These are phyloP conservation scores for Cottus gobio DNA, from an alignment of 2,113 vertebrate species.

Conservation along the genomic window DNA sequence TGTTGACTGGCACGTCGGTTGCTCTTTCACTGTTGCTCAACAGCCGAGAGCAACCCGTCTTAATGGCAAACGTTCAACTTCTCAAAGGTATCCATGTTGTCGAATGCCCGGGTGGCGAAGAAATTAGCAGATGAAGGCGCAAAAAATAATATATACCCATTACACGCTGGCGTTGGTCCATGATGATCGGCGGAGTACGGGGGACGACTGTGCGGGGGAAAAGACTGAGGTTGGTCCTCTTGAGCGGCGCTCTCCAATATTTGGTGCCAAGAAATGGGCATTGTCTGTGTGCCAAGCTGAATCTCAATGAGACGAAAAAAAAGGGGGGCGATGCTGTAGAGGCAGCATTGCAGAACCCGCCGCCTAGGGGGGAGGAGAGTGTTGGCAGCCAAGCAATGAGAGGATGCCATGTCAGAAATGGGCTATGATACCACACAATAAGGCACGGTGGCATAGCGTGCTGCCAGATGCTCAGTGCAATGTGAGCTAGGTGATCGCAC, in stretches of 20 bases:
- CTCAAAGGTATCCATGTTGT: not conserved
- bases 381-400: conserved; percentile 70
- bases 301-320: conserved; percentile 72
- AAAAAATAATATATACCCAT: conserved; percentile 54
- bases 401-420: conserved; percentile 65
- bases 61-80: not conserved
- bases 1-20: not conserved
- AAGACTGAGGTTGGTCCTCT: conserved; percentile 54
- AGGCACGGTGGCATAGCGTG: conserved; percentile 38
- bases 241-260: conserved; percentile 55
- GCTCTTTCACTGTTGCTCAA: conserved; percentile 2
- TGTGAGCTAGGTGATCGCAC: conserved; percentile 24
- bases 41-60: conserved; percentile 16
- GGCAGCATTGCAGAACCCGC: conserved; percentile 68
- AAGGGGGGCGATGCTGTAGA: conserved; percentile 69
- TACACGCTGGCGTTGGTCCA: conserved; percentile 59
- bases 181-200: conserved; percentile 44
- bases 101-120: conserved; percentile 20
- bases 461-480: conserved; percentile 46
- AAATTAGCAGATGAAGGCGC: conserved; percentile 49
- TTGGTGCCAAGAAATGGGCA: conserved; percentile 75
- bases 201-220: conserved; percentile 37
- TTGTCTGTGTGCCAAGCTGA: conserved; percentile 78
- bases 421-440: conserved; percentile 55
- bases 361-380: conserved; percentile 62